These are phyloP conservation scores for Dolichoris vasculosae DNA, from an alignment of 1,140 invertebrate species.

Conservation along the genomic window DNA sequence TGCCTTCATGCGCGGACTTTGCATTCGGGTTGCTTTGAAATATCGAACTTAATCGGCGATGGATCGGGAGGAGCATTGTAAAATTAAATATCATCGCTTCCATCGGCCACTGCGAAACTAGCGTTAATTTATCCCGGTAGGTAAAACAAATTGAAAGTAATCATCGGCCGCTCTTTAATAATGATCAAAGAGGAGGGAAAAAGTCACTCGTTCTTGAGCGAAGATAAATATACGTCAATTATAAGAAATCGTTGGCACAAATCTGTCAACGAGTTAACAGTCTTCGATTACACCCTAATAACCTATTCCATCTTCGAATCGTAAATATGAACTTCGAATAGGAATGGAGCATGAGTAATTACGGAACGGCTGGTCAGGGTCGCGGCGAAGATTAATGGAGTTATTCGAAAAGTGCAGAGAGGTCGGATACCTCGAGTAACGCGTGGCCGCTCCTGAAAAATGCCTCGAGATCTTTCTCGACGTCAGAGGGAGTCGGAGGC, in stretches of 20 bases:
- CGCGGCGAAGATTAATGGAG: slow-evolving; percentile 1
- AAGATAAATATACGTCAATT: slow-evolving; percentile 1
- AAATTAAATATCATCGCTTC: not conserved
- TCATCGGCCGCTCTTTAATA: not conserved
- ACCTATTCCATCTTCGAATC: not conserved
- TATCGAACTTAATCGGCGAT: slow-evolving; percentile 11
- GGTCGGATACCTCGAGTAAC: not conserved
- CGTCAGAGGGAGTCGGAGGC: not conserved
- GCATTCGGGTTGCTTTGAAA: slow-evolving; percentile 7
- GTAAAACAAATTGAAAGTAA: slow-evolving; percentile 1
- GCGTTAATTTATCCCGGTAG: not conserved
- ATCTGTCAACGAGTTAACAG: slow-evolving; percentile 20
- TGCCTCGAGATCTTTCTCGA: not conserved
- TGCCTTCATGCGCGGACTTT: not conserved
- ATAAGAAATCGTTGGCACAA: slow-evolving; percentile 20
- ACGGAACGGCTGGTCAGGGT: not conserved
- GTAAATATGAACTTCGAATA: not conserved
- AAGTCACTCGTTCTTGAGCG: too few relatives aligned
- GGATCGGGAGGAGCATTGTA: not conserved
- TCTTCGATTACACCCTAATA: not conserved
- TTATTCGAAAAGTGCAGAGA: not conserved
- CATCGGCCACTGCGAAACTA: not conserved
- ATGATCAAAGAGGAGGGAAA: not conserved
- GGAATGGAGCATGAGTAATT: not conserved
- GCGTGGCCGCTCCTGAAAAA: not conserved